Conservation (phyloP, 1,140 invertebrate genomes). For the Bathynomus jamesi region DNA sequence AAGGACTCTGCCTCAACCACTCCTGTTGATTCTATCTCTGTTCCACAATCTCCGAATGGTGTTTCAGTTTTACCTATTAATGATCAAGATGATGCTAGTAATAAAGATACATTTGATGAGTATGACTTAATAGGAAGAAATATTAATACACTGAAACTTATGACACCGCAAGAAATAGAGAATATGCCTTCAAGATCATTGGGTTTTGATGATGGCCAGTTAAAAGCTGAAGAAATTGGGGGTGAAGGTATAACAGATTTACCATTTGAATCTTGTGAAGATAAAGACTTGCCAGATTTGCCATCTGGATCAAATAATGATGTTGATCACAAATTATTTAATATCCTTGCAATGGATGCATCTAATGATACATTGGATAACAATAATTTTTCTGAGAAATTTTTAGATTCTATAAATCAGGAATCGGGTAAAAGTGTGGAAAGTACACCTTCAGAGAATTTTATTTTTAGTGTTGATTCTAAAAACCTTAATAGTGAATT, state of each 20-base stretch:
- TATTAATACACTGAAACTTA: slow-evolving; percentile 25
- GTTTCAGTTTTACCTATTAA: slow-evolving; percentile 3
- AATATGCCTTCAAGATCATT: slow-evolving; percentile 24
- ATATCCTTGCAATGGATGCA: slow-evolving; percentile 29
- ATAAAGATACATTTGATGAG: slow-evolving; percentile 18
- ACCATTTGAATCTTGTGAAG: slow-evolving; percentile 12
- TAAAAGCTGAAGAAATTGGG: slow-evolving; percentile 17
- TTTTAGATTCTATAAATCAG: slow-evolving; percentile 18
- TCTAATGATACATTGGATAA: slow-evolving; percentile 30
- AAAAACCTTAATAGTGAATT: background rate
- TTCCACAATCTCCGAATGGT: slow-evolving; percentile 5
- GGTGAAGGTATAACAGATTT: slow-evolving; percentile 19
- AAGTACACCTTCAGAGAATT: background rate
- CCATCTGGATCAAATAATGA: slow-evolving; percentile 23
- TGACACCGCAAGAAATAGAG: slow-evolving; percentile 30
- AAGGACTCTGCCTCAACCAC: slow-evolving; percentile 8
- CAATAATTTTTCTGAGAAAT: slow-evolving; percentile 21
- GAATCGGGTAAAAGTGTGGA: slow-evolving; percentile 14
- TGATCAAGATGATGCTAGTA: background rate
- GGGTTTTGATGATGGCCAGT: slow-evolving; percentile 27
- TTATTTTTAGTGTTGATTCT: background rate
- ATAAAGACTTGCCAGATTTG: slow-evolving; percentile 16
- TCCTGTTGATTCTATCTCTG: background rate
- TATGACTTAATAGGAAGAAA: slow-evolving; percentile 23
- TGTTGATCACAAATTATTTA: slow-evolving; percentile 25